Evolutionary conservation across 2,797 vertebrate genomes (phyloP).

Genomic region (Setipinna tenuifilis): DNA sequence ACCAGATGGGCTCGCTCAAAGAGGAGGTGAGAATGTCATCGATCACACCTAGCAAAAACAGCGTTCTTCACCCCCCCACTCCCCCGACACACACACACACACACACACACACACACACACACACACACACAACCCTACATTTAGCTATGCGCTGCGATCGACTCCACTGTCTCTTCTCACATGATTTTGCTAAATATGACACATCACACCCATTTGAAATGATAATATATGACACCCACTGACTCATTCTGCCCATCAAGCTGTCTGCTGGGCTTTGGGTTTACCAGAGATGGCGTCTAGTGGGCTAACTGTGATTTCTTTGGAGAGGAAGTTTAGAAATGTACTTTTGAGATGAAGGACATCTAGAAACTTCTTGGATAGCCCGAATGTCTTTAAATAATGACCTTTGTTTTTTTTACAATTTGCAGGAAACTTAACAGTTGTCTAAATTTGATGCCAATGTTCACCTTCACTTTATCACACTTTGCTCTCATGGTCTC

Average conservation of each 20-base stretch:
- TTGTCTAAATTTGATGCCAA: no score
- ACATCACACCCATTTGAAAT: neutral
- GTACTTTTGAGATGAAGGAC: neutral
- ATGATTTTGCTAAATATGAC: neutral
- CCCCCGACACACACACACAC: neutral
- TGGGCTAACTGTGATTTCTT: neutral
- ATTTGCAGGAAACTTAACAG: neutral
- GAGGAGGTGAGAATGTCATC: conserved; percentile 9
- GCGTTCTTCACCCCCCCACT: neutral
- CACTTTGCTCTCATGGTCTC: no score
- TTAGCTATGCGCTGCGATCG: neutral
- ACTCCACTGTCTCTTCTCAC: neutral
- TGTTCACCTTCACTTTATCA: no score
- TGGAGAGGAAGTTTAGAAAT: neutral
- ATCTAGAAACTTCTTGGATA: neutral
- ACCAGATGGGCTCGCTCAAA: neutral
- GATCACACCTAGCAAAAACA: neutral
- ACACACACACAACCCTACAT: neutral
- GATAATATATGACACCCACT: neutral
- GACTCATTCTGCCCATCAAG: neutral
- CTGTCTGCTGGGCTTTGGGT: neutral
- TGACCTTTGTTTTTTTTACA: no score
- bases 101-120: no score
- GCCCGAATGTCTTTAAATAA: neutral
- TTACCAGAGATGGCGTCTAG: neutral